Conservation (phyloP, 2,113 vertebrate species). For the Takifugu flavidus region DNA sequence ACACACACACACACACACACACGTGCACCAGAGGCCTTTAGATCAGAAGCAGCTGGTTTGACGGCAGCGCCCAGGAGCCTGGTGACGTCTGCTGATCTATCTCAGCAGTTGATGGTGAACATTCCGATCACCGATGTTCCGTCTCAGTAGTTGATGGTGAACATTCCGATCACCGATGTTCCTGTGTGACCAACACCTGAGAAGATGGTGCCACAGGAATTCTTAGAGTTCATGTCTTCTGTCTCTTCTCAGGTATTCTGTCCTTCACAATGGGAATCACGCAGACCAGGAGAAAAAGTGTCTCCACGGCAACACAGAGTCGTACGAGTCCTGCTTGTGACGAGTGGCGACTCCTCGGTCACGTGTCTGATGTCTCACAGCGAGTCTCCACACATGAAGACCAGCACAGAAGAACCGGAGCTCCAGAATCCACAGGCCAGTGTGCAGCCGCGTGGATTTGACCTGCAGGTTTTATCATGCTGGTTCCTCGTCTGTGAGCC, state of each 20-base stretch:
- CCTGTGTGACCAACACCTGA: too few relatives aligned
- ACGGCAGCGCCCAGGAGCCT: too few relatives aligned
- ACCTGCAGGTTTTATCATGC: too few relatives aligned
- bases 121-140: too few relatives aligned
- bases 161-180: too few relatives aligned
- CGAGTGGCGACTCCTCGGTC: conserved; percentile 25
- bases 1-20: conserved; percentile 8
- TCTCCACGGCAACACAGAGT: conserved; percentile 66
- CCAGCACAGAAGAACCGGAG: not conserved
- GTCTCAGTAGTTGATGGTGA: too few relatives aligned
- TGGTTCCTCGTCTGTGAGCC: too few relatives aligned
- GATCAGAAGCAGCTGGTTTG: not conserved
- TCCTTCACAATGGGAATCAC: conserved; percentile 74
- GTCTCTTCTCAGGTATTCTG: conserved; percentile 67
- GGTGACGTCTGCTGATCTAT: too few relatives aligned
- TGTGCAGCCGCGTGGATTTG: too few relatives aligned
- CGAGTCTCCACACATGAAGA: conserved; percentile 4
- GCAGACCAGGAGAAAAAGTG: conserved; percentile 64
- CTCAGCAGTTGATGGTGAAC: too few relatives aligned
- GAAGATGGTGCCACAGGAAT: too few relatives aligned
- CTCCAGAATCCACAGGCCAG: not conserved
- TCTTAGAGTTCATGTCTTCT: not conserved
- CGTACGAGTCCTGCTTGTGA: conserved; percentile 78
- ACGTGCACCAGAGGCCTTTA: conserved; percentile 5
- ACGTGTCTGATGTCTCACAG: not conserved